These are phyloP conservation scores for Lumbricus terrestris DNA, from an alignment of 2,888 invertebrate species.

Conservation along the genomic window DNA sequence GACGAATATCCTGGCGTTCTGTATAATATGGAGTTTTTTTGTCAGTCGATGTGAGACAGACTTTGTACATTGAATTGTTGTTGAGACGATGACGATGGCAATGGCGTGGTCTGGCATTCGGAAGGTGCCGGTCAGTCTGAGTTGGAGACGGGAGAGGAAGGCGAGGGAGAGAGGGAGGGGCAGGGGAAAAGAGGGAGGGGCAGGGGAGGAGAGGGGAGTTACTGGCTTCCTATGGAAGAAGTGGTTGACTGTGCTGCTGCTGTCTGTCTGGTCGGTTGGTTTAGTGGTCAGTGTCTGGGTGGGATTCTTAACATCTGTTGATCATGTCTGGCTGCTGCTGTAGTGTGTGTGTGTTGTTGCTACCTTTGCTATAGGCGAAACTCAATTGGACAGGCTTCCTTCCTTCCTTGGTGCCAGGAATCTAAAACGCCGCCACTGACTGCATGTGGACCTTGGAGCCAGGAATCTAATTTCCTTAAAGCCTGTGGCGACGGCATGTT, in stretches of 20 bases:
- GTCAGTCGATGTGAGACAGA: neutral
- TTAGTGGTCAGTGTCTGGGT: neutral
- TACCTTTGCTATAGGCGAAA: neutral
- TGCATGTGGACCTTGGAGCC: neutral
- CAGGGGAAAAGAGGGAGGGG: no score
- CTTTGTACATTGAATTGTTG: neutral
- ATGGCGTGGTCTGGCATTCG: neutral
- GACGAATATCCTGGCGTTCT: neutral
- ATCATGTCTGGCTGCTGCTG: neutral
- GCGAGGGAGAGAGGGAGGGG: neutral
- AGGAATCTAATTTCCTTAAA: conserved; percentile 3
- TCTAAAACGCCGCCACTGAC: neutral
- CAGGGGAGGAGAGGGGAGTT: neutral
- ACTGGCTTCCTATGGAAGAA: neutral
- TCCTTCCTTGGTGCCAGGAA: neutral
- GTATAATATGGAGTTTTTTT: neutral
- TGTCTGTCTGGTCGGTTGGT: no score
- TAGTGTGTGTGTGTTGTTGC: neutral
- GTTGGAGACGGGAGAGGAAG: neutral
- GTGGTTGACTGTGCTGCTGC: neutral
- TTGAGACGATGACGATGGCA: neutral
- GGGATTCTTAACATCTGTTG: neutral
- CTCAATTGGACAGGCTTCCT: neutral
- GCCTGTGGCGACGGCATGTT: neutral
- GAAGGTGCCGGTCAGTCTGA: neutral